Base-by-base conservation (phyloP, 2,113 vertebrate genomes). In the Camelus dromedarius region DNA sequence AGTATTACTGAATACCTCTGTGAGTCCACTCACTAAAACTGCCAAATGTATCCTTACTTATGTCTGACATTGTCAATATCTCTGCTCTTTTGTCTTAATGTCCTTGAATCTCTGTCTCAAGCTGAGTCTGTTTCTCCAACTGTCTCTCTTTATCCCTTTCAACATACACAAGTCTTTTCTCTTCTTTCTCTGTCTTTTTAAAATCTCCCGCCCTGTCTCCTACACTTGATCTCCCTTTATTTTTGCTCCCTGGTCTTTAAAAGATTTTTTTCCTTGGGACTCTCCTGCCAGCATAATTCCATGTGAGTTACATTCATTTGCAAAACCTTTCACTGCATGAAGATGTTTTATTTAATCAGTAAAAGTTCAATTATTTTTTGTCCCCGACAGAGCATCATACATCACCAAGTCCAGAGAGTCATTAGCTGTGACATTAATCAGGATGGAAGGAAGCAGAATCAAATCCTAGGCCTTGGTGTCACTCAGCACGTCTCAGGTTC, bases 291-390 rank as follows among this genome's bases (percentile, higher is more conserved):
- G 93, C 97, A 98, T 98, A 98, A 98, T 98, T 98, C 96, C 98
- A 54, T 96, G 93, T 98, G 98, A 98, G 97, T 98, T 98, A 98
- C 96, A 98, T 98, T 98, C 54, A 38, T 98, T 98, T 98, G 96
- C 95, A 98, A 98, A 98, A 98, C 96, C 97, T 98, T 98, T 98
- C 97, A 98, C 97, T 83, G 38, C 96, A 77, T 97, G 96, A 98
- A 98, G 97, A 98, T 97, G 92, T 98, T 98, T 97, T 98, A 97
- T 98, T 98, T 98, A 98, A 98, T 98, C 98, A 98, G 98, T 96
- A 98, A 98, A 98, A 98, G 98, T 98, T 98, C 97, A 93, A 92
- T 98, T 97, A 97, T 95, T 98, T 95, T 98, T 86, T 96, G 98
- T 97, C 97, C 95, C 97, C 0, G 91, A 98, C 96, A 98, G 96